phyloP scores from a whole-genome alignment of 1,140 invertebrate genomes.

The Pseudomyrmex gracilis region DNA sequence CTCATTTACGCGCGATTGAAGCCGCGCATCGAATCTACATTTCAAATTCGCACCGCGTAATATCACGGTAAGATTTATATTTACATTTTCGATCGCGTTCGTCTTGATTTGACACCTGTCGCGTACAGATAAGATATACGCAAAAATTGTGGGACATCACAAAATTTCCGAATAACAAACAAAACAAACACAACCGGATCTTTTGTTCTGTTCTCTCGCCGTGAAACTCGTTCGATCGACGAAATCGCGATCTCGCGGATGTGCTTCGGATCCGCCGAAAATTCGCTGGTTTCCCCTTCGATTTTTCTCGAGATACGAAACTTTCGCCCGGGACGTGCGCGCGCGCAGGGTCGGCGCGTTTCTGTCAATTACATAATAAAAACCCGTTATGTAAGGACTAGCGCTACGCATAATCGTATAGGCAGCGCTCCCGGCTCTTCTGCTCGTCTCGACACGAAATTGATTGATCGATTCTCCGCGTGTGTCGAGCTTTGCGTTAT shows the following conservation, averaged over 20 bases:
- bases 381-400: conserved; percentile 83
- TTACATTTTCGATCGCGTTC: neutral
- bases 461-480: conserved; percentile 59
- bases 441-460: conserved; percentile 58
- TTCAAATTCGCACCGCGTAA: neutral
- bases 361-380: conserved; percentile 85
- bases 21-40: neutral
- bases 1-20: neutral
- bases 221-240: neutral
- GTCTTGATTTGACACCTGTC: neutral
- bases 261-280: conserved; percentile 17
- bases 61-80: neutral
- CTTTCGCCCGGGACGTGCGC: conserved; percentile 65
- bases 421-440: conserved; percentile 58
- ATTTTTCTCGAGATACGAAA: conserved; percentile 45
- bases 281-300: conserved; percentile 36
- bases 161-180: too few species aligned
- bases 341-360: conserved; percentile 76
- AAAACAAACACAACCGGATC: neutral
- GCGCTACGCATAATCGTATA: conserved; percentile 78
- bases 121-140: too few species aligned
- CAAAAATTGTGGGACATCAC: too few species aligned
- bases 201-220: neutral
- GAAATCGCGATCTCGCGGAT: neutral
- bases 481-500: conserved; percentile 3